A percentile compares a stretch with the other conserved stretches of the same genome.
phyloP scores from a whole-genome alignment of 2,888 invertebrate species.

The Exephanes ischioxanthus region DNA sequence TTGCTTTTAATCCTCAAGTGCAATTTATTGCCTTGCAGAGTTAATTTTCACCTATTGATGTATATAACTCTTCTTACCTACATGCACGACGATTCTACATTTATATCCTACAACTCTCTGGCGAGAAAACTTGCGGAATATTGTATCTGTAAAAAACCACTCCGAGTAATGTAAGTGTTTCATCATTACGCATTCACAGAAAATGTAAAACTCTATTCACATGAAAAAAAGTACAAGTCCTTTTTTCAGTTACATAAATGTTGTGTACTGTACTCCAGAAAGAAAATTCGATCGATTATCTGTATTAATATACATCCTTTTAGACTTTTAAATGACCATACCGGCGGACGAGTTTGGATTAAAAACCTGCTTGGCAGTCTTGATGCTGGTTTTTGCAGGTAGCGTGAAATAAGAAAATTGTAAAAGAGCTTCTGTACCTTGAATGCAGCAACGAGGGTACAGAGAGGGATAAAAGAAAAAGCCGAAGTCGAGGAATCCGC shows the following conservation, averaged over 20 bases:
- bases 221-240: too few relatives aligned
- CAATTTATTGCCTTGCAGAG: neutral
- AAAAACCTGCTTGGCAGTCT: neutral
- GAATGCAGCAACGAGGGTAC: neutral
- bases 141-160: too few relatives aligned
- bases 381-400: constrained; percentile 24
- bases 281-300: too few relatives aligned
- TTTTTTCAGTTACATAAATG: too few relatives aligned
- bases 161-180: too few relatives aligned
- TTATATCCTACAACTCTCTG: neutral
- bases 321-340: too few relatives aligned
- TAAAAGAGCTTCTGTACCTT: constrained; percentile 13
- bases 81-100: neutral
- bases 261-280: too few relatives aligned
- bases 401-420: constrained; percentile 60
- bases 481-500: constrained; percentile 32
- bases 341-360: neutral
- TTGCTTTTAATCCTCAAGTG: neutral
- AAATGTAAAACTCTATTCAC: too few relatives aligned
- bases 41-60: neutral
- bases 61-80: too few relatives aligned
- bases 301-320: too few relatives aligned
- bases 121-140: too few relatives aligned
- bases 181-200: too few relatives aligned
- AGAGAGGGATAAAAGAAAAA: constrained; percentile 10